A percentile compares a stretch with the other conserved stretches of the same genome.
Conservation (phyloP, 2,888 invertebrate genomes). For the Diarsia rubi region DNA sequence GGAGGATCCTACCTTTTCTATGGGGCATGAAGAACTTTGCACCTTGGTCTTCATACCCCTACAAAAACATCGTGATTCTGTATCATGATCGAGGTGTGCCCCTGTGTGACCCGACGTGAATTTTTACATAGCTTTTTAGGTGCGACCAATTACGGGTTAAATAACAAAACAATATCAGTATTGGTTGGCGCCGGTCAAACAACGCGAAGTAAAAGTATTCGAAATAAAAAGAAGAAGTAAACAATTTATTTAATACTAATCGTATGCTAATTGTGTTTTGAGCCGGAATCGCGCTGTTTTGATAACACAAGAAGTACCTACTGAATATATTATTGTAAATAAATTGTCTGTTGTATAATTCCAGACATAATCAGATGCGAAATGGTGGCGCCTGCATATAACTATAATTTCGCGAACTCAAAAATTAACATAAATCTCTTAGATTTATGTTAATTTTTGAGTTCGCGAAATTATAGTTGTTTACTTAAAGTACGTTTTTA, state of each 20-base stretch:
- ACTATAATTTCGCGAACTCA: too few species aligned
- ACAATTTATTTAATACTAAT: slow-evolving; percentile 58
- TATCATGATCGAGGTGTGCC: not conserved
- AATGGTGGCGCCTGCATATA: slow-evolving; percentile 79
- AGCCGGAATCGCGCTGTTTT: slow-evolving; percentile 58
- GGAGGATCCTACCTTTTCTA: too few species aligned
- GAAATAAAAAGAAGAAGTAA: slow-evolving; percentile 45
- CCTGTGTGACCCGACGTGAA: not conserved
- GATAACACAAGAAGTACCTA: slow-evolving; percentile 64
- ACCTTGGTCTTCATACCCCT: too few species aligned
- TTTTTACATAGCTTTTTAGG: not conserved
- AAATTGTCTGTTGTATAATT: slow-evolving; percentile 76
- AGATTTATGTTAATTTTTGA: slow-evolving; percentile 68
- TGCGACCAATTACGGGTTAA: not conserved
- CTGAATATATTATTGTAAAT: slow-evolving; percentile 66
- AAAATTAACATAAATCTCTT: too few species aligned
- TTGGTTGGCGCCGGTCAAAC: slow-evolving; percentile 59
- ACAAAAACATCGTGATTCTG: not conserved
- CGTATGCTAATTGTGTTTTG: slow-evolving; percentile 52
- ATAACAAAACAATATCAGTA: slow-evolving; percentile 48
- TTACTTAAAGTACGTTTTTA: slow-evolving; percentile 37
- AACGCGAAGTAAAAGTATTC: slow-evolving; percentile 59
- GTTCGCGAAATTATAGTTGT: slow-evolving; percentile 54
- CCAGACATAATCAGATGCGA: slow-evolving; percentile 68
- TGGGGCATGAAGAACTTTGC: too few species aligned